These are phyloP conservation scores for Bradynema listronoti DNA, from an alignment of 1,140 invertebrate species.

Conservation along the genomic window DNA sequence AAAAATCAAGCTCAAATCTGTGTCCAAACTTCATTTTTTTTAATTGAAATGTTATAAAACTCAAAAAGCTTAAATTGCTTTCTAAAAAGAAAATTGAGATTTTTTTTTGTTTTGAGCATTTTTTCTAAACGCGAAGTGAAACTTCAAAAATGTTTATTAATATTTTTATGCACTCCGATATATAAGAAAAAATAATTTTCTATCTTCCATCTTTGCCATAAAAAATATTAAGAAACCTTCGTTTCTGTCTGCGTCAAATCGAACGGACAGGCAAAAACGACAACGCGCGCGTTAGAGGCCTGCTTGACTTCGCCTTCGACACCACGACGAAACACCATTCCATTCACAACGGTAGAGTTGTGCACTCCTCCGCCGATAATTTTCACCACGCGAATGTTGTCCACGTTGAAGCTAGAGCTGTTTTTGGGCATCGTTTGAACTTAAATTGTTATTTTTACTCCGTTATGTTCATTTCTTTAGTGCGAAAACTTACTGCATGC, in stretches of 20 bases:
- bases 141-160: no score
- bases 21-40: no score
- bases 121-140: no score
- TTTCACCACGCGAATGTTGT: conserved; percentile 92
- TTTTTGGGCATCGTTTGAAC: conserved; percentile 76
- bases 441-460: conserved; percentile 54
- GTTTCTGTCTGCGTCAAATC: conserved; percentile 97
- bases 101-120: no score
- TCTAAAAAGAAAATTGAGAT: no score
- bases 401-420: conserved; percentile 83
- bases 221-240: conserved; percentile 65
- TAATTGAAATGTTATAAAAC: conserved; percentile 5
- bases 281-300: conserved; percentile 75
- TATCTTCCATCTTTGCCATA: not conserved
- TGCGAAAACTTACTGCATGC: conserved; percentile 68
- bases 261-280: conserved; percentile 85
- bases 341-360: conserved; percentile 73
- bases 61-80: not conserved
- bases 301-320: conserved; percentile 85
- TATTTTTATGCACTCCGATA: no score
- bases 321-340: conserved; percentile 89
- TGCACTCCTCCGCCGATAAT: conserved; percentile 62
- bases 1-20: not conserved
- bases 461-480: not conserved
- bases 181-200: conserved; percentile 8